Base-by-base conservation (phyloP, 2,888 invertebrate genomes). In the Dyspetes luteomarginatus region DNA sequence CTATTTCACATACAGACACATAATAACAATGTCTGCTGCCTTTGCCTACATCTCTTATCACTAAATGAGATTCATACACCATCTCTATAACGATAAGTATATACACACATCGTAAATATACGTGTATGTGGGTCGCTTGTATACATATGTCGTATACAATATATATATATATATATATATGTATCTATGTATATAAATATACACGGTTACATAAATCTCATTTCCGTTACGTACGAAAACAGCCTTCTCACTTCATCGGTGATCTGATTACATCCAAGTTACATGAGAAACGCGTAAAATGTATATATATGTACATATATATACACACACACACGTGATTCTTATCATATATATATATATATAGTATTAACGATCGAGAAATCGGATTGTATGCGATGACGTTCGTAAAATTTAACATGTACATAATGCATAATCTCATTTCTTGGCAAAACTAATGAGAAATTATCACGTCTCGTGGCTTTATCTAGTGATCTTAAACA, bases 301-400 rank as follows among this genome's bases (percentile, higher is more conserved):
- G n/a, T n/a, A n/a, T n/a, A n/a, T n/a, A n/a, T n/a, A n/a, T n/a
- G n/a, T n/a, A n/a, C n/a, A n/a, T n/a, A n/a, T n/a, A n/a, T n/a
- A n/a, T n/a, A n/a, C n/a, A n/a, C n/a, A n/a, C n/a, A n/a, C n/a
- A n/a, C n/a, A n/a, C n/a, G n/a, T n/a, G n/a, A n/a, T n/a, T n/a
- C n/a, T n/a, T n/a, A n/a, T n/a, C n/a, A n/a, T 36, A 2, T 43
- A 58, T 50, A 26, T 43, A 36, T 30, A 43, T 22, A 48, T 72
- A 78, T 78, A 58, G 67, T 60, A 67, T 78, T 65, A 72, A 72
- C 72, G 48, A 48, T 50, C 56, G 71, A 26, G 28, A 64, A 28
- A n/a, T n/a, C n/a, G n/a, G 26, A 45, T 58, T 65, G 17, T 55
- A 55, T 43, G 55, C 50, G 36, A 52, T 50, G 56, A 50, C 22